phyloP scores from a whole-genome alignment of 2,113 vertebrate species.

The Myrmophylax atrothorax region DNA sequence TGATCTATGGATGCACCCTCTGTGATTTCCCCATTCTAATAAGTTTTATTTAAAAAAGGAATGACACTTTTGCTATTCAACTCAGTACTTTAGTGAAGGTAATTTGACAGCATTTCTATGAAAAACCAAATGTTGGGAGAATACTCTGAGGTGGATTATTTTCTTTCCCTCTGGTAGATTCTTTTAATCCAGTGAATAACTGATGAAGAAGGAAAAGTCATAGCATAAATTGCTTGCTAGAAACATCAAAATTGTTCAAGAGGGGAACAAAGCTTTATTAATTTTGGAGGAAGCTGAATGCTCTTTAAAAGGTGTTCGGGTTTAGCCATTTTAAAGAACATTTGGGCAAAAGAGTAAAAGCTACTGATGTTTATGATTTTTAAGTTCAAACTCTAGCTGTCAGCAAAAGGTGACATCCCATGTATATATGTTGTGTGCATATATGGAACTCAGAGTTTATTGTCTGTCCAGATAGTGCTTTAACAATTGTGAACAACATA shows the following conservation, averaged over 20 bases:
- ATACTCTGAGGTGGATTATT: constrained; percentile 28
- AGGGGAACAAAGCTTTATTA: neutral
- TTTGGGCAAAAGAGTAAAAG: neutral
- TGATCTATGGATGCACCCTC: neutral
- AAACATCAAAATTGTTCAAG: neutral
- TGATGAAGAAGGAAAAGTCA: constrained; percentile 8
- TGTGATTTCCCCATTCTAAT: neutral
- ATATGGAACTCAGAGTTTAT: neutral
- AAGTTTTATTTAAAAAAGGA: neutral
- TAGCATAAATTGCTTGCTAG: neutral
- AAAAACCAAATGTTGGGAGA: constrained; percentile 43
- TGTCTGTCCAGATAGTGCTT: neutral
- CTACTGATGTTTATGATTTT: neutral
- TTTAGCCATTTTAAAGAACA: neutral
- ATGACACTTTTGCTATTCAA: neutral
- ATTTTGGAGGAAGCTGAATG: neutral
- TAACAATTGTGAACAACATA: neutral
- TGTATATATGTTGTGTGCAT: accelerated
- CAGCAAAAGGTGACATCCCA: neutral
- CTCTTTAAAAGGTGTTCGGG: neutral
- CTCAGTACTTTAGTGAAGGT: neutral
- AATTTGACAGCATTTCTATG: constrained; percentile 21
- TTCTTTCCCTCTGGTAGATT: constrained; percentile 8
- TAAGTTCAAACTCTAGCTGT: neutral
- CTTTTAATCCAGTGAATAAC: constrained; percentile 20